phyloP scores from a whole-genome alignment of 2,113 vertebrate species.

The Eidolon helvum region DNA sequence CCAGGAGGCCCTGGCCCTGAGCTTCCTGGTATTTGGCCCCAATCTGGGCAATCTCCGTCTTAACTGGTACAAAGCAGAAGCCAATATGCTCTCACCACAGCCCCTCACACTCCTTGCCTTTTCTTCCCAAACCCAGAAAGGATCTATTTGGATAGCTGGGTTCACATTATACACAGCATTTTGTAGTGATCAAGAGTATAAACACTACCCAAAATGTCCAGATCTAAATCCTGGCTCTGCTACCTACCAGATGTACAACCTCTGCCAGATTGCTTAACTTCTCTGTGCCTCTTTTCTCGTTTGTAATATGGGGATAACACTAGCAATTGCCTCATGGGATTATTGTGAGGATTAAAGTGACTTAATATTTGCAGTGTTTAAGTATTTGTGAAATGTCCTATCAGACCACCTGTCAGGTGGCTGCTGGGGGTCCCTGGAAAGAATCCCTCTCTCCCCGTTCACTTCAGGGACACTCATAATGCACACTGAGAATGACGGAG shows the following conservation, averaged over 20 bases:
- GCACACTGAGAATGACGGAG: conserved; percentile 89
- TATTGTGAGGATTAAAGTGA: neutral
- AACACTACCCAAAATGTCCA: neutral
- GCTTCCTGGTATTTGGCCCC: conserved; percentile 84
- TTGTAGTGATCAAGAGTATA: neutral
- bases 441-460: neutral
- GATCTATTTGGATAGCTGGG: neutral
- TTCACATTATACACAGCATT: neutral
- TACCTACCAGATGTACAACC: neutral
- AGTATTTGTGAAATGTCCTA: neutral
- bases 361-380: neutral
- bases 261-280: neutral
- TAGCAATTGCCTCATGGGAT: neutral
- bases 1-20: conserved; percentile 84
- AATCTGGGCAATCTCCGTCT: conserved; percentile 89
- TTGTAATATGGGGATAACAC: neutral
- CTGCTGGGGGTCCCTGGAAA: neutral
- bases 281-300: conserved; percentile 3
- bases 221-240: neutral
- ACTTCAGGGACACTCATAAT: conserved; percentile 86
- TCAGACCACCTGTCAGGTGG: neutral
- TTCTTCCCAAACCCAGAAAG: neutral
- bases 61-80: conserved; percentile 82
- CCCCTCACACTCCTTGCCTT: too few species aligned
- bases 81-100: neutral